Evolutionary conservation across 2,888 invertebrate species (phyloP), one percentile per base, ranked within the genome.

Genomic region (Stictocephala bisonia): DNA sequence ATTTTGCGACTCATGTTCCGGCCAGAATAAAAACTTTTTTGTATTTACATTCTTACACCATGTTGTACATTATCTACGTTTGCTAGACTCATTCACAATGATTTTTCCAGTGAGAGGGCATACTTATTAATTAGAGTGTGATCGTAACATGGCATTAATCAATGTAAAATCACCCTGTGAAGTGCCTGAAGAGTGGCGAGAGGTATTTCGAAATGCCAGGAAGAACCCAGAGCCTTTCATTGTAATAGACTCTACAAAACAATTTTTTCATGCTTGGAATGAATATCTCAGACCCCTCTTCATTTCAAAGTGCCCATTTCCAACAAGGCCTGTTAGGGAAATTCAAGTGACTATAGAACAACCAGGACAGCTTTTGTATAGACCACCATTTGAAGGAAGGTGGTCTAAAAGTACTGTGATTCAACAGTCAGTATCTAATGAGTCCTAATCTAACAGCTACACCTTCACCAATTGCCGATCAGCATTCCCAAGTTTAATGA

Each of bases 1-100:
- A 41, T 71, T 58, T 29, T 71, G 71, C 18, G 58, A 72, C 24
- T 72, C 64, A 11, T 72, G 72, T 56, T 11, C 50, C 2, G 72
- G 71, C 1, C 72, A 64, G 26, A 72, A 72, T 48, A 72, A 72
- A 48, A 72, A 72, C 22, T 72, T 9, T 18, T 60, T 18, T 20
- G 13, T 72, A 13, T n/a, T 64, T 31, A 48, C 26, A 20, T 72
- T 40, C 31, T 13, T 26, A 3, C 44, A 71, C 50, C 31, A 60
- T 40, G 22, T 71, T n/a, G 51, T 60, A 22, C 41, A 58, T 27
- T 11, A 13, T 40, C 9, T 11, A n/a, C 24, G 44, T 50, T 11
- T 22, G 24, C 50, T 60, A 13, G 51, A 40, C 27, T 35, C 20
- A 24, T 24, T 72, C 15, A 50, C 4, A 40, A 26, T 72, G 53